Conservation (phyloP, 2,797 vertebrate genomes). For the Phalloptychus januarius region DNA sequence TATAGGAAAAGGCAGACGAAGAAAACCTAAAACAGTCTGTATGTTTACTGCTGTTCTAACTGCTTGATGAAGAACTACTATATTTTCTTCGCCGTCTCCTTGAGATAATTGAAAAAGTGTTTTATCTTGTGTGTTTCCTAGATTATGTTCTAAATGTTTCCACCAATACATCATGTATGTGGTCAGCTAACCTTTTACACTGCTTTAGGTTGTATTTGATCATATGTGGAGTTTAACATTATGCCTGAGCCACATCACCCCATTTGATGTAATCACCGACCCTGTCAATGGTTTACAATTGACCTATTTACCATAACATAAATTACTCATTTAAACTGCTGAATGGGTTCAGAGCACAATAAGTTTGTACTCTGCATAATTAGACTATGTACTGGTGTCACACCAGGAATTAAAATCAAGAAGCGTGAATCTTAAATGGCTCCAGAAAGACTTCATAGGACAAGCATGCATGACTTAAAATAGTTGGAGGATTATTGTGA, state of each 20-base stretch:
- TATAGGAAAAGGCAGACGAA: too few relatives aligned
- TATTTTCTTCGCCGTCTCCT: neutral
- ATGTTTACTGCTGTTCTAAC: neutral
- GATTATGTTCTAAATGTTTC: neutral
- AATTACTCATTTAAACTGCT: neutral
- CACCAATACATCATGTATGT: neutral
- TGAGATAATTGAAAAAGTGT: neutral
- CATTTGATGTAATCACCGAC: neutral
- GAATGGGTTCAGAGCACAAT: neutral
- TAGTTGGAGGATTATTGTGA: slow-evolving; percentile 51
- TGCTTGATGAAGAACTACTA: neutral
- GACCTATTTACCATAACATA: neutral
- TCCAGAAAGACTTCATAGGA: slow-evolving; percentile 13
- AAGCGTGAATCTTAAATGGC: slow-evolving; percentile 17
- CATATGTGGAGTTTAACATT: neutral
- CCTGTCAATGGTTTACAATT: neutral
- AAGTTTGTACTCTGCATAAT: slow-evolving; percentile 2
- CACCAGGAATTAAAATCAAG: slow-evolving; percentile 22
- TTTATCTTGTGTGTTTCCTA: neutral
- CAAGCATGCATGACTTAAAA: slow-evolving; percentile 37
- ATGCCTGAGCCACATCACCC: neutral
- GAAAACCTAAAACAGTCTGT: neutral
- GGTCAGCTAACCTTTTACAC: neutral
- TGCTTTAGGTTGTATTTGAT: neutral
- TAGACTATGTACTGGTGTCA: slow-evolving; percentile 8